Evolutionary conservation across 1,140 invertebrate genomes (phyloP), one percentile per base, ranked within the genome.

Genomic region (Argopecten irradians): DNA sequence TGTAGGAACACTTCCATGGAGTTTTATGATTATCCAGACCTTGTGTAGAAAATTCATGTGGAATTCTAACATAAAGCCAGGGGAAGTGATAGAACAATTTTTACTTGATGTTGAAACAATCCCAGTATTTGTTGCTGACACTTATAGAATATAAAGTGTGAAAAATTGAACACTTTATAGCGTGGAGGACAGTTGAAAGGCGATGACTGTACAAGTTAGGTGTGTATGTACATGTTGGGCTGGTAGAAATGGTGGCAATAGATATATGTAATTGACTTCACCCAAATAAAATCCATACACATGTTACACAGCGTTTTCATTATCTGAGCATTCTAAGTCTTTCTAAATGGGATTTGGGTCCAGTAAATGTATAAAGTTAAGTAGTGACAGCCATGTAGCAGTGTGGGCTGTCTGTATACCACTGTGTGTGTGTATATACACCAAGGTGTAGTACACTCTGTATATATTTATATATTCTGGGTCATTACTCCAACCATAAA

Each of bases 401-500:
- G 43, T 55, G 14, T 8, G 19, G 16, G 22, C 55, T 71, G 55
- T 46, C n/a, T 3, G 7, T 55, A 55, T 55, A 11, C n/a, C 5
- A n/a, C 5, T 71, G 28, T 71, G 55, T 71, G 55, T 71, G 43
- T 55, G 55, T 28, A n/a, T 28, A 46, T 46, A 46, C 43, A 46
- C 16, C 8, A 28, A 71, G 55, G 55, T 28, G 55, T 71, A 71
- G 22, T 71, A 71, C n/a, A 71, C 22, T n/a, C 55, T 7, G 55
- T 71, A 71, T 71, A 71, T 46, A 39, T 39, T 39, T 39, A 46
- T 71, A 71, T 71, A 71, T 71, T 71, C 55, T 71, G 16, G 55
- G 55, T 86, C 34, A 86, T 82, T 82, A 86, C 55, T 36, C 55
- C 86, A 82, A 82, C 88, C 87, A 89, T 89, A 89, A 87, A 89